phyloP scores from a whole-genome alignment of 2,113 vertebrate genomes.

The Odocoileus hemionus region DNA sequence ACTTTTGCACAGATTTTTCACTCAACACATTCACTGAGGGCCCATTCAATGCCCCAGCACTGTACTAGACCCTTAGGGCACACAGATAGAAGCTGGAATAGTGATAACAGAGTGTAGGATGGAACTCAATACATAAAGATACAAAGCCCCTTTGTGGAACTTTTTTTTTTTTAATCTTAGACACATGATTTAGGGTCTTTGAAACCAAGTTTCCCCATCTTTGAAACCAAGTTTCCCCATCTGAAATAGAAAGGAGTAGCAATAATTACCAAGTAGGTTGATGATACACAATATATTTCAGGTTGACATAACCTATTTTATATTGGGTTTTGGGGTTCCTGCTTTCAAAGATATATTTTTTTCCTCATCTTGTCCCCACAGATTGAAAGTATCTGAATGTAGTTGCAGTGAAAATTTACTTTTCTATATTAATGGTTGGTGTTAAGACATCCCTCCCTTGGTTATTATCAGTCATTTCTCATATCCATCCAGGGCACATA shows the following conservation, averaged over 20 bases:
- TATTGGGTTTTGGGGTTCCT: not conserved
- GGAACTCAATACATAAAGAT: not conserved
- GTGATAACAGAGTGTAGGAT: not conserved
- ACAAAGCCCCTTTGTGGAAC: not conserved
- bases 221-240: not conserved
- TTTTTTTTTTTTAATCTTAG: not conserved
- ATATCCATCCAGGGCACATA: not conserved
- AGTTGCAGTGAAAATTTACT: not conserved
- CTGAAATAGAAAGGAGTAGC: not conserved
- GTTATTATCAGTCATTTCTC: not conserved
- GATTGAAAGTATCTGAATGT: not conserved
- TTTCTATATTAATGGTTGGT: not conserved
- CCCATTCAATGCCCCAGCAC: not conserved
- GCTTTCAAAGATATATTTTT: not conserved
- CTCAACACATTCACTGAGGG: not conserved
- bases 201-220: not conserved
- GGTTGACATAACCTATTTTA: not conserved
- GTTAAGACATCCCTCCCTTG: not conserved
- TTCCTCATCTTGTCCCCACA: not conserved
- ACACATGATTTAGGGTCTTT: not conserved
- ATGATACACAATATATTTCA: not conserved
- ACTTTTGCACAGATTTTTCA: not conserved
- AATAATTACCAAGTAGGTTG: not conserved
- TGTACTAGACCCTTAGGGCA: not conserved
- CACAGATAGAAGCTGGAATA: not conserved